Evolutionary conservation across 64 coral and sea anemone species (phyloP).

Genomic region (Montipora cactus): DNA sequence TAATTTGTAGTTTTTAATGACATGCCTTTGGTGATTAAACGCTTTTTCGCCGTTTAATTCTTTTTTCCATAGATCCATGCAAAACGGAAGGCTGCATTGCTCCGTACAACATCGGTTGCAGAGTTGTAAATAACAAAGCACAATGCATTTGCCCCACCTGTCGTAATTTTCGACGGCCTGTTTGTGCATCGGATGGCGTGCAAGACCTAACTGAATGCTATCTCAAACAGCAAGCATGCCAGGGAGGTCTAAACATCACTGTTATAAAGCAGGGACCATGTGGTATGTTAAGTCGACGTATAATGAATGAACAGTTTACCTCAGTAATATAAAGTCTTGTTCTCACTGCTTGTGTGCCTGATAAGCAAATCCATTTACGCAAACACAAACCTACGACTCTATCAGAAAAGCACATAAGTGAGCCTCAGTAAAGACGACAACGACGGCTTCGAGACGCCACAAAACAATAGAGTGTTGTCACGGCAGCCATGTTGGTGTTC

Average conservation of each 20-base stretch:
- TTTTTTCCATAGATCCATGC: slow-evolving; percentile 53
- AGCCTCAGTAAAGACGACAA: too few species aligned
- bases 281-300: neutral
- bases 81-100: slow-evolving; percentile 46
- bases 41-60: neutral
- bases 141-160: slow-evolving; percentile 45
- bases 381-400: too few species aligned
- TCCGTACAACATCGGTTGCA: slow-evolving; percentile 55
- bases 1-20: neutral
- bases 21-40: neutral
- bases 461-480: too few species aligned
- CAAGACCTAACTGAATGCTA: slow-evolving; percentile 29
- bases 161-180: slow-evolving; percentile 5
- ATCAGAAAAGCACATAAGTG: too few species aligned
- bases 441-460: too few species aligned
- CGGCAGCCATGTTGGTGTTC: too few species aligned
- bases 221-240: neutral
- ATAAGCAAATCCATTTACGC: too few species aligned
- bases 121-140: neutral
- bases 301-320: neutral
- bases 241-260: neutral
- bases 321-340: neutral
- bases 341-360: too few species aligned
- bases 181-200: slow-evolving; percentile 29
- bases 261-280: slow-evolving; percentile 9